Evolutionary conservation across 2,797 vertebrate species (phyloP).

Genomic region (Euphonia xanthogaster): DNA sequence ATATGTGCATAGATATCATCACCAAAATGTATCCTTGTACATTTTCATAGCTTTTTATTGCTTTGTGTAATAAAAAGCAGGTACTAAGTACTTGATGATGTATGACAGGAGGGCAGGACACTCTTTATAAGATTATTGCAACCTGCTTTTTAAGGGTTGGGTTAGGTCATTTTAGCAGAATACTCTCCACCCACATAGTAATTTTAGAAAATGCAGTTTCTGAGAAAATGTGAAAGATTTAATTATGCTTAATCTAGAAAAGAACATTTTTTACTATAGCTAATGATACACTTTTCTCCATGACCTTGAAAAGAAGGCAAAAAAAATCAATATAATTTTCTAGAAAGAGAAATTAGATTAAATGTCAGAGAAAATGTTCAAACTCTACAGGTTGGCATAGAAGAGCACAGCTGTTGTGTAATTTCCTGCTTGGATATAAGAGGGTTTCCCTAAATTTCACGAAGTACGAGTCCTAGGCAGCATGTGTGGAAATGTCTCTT

Average conservation of each 20-base stretch:
- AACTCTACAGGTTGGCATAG: not conserved
- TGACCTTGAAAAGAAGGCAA: not conserved
- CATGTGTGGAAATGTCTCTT: too few species aligned
- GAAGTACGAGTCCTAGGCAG: not conserved
- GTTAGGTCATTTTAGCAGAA: not conserved
- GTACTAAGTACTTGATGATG: not conserved
- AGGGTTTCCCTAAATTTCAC: not conserved
- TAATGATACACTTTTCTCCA: not conserved
- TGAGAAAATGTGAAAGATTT: not conserved
- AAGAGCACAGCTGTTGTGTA: not conserved
- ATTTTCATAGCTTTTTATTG: not conserved
- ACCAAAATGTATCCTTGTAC: not conserved
- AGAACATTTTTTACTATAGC: not conserved
- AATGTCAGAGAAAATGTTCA: not conserved
- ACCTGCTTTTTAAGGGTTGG: not conserved
- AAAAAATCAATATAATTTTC: not conserved
- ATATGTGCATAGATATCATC: not conserved
- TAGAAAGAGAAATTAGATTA: not conserved
- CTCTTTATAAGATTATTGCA: not conserved
- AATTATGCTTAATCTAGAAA: not conserved
- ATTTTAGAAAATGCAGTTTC: not conserved
- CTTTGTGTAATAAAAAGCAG: not conserved
- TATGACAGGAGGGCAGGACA: not conserved
- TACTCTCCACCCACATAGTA: not conserved
- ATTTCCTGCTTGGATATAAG: not conserved